Evolutionary conservation across 2,888 invertebrate species (phyloP).

Genomic region (Ectemnius continuus): DNA sequence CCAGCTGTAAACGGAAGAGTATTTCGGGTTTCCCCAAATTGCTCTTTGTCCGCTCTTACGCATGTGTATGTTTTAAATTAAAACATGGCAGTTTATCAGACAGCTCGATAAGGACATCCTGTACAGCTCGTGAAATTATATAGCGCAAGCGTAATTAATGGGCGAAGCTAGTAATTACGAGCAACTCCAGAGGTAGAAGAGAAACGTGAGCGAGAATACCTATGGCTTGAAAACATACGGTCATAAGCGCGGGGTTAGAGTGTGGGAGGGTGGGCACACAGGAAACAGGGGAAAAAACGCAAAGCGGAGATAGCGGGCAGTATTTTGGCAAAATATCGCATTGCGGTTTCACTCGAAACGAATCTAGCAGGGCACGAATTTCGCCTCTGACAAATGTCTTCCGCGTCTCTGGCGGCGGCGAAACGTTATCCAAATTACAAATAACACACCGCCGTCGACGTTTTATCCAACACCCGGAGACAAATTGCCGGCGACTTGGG

Average conservation of each 20-base stretch:
- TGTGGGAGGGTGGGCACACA: no score
- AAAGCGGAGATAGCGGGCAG: conserved; percentile 16
- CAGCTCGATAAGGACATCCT: no score
- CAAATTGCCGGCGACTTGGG: conserved; percentile 60
- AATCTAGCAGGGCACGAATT: conserved; percentile 39
- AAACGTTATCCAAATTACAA: conserved; percentile 68
- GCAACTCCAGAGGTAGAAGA: no score
- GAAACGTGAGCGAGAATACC: background rate
- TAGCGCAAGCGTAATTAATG: no score
- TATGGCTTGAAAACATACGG: background rate
- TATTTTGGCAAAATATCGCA: conserved; percentile 55
- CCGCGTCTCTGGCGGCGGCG: conserved; percentile 61
- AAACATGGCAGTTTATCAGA: no score
- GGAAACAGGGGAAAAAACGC: background rate
- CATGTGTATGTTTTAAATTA: no score
- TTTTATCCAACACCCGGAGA: conserved; percentile 64
- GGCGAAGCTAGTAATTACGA: no score
- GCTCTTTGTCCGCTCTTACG: no score
- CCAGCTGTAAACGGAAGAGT: no score
- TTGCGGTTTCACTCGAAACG: conserved; percentile 52
- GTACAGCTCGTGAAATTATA: no score
- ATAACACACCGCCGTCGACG: conserved; percentile 64
- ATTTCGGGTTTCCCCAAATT: no score
- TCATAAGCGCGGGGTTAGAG: background rate
- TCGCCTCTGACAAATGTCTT: conserved; percentile 62